These are phyloP conservation scores for Ciconia nigra DNA, from an alignment of 2,797 vertebrate genomes.

Conservation along the genomic window DNA sequence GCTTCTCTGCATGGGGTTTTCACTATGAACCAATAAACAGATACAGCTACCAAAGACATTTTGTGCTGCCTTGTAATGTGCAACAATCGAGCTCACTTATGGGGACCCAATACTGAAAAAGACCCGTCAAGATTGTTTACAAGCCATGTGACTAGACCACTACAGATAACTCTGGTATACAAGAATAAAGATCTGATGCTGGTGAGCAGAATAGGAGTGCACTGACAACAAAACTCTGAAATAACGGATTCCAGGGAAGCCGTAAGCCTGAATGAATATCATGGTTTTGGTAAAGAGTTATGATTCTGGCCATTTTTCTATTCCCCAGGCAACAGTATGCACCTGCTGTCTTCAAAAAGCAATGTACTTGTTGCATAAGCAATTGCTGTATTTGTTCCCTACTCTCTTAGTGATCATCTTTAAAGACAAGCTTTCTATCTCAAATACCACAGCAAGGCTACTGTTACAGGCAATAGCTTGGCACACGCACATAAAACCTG, in stretches of 20 bases:
- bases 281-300: not conserved
- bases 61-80: not conserved
- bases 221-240: not conserved
- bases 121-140: not conserved
- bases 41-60: not conserved
- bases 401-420: not conserved
- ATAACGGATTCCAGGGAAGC: not conserved
- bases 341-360: conserved; percentile 15
- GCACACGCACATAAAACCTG: not conserved
- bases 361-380: not conserved
- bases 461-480: not conserved
- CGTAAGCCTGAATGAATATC: not conserved
- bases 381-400: not conserved
- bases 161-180: not conserved
- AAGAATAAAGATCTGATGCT: not conserved
- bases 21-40: not conserved
- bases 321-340: not conserved
- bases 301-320: not conserved
- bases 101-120: not conserved
- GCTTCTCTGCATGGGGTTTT: not conserved
- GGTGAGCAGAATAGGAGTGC: not conserved
- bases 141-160: not conserved
- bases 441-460: not conserved
- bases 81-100: not conserved
- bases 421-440: not conserved